Evolutionary conservation across 2,888 invertebrate genomes (phyloP).

Genomic region (Scrobipalpa costella): DNA sequence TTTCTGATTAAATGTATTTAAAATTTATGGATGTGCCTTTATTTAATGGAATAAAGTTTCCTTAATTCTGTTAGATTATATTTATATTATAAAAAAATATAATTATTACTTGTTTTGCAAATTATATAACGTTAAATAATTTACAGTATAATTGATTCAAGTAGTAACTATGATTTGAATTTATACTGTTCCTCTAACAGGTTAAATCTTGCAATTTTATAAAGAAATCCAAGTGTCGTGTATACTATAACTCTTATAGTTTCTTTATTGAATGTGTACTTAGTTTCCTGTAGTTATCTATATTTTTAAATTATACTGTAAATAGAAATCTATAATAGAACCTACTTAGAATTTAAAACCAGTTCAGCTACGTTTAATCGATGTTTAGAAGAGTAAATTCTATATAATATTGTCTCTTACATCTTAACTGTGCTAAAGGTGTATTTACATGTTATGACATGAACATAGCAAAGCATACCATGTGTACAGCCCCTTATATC

Average conservation of each 20-base stretch:
- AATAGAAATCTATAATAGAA: slow-evolving; percentile 9
- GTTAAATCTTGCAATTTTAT: background rate
- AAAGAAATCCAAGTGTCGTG: background rate
- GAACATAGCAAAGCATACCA: background rate
- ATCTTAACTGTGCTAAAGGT: background rate
- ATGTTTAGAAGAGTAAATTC: background rate
- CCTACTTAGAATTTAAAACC: background rate
- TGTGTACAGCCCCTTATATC: background rate
- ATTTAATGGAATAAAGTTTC: slow-evolving; percentile 48
- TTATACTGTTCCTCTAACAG: background rate
- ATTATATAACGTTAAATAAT: background rate
- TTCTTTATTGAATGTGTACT: background rate
- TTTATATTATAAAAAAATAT: background rate
- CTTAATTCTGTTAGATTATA: slow-evolving; percentile 37
- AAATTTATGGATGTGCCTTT: slow-evolving; percentile 68
- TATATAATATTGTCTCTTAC: slow-evolving; percentile 6
- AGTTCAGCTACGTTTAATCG: background rate
- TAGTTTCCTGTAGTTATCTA: background rate
- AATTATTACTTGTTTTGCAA: background rate
- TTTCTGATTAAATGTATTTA: slow-evolving; percentile 35
- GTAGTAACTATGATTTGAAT: background rate
- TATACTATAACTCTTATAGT: slow-evolving; percentile 9
- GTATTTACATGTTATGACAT: slow-evolving; percentile 10
- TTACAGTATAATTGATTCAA: background rate
- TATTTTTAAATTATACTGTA: slow-evolving; percentile 11